These are phyloP conservation scores for Gandaritis pyraliata DNA, from an alignment of 2,888 invertebrate genomes.

Conservation along the genomic window DNA sequence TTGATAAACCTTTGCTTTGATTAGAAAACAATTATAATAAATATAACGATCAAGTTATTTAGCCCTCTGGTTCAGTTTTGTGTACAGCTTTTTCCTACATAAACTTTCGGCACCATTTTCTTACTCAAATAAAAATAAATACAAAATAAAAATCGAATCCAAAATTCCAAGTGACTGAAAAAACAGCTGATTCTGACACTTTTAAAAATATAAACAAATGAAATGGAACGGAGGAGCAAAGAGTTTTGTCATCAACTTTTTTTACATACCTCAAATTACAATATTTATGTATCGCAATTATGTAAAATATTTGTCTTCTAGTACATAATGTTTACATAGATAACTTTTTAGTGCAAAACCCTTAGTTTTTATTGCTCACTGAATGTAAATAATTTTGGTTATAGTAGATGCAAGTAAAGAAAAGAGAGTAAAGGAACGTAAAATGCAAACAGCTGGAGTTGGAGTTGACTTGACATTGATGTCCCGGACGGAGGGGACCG, in stretches of 20 bases:
- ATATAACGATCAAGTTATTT: conserved; percentile 1
- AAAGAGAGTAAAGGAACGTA: no score
- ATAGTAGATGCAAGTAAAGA: no score
- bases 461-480: no score
- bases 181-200: conserved; percentile 46
- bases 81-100: conserved; percentile 9
- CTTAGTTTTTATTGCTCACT: no score
- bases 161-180: conserved; percentile 40
- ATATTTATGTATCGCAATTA: no score
- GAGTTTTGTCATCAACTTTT: not conserved
- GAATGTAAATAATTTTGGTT: no score
- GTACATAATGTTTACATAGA: no score
- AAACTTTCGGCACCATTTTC: conserved; percentile 20
- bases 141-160: conserved; percentile 31
- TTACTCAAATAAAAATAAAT: conserved; percentile 28
- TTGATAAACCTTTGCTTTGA: conserved; percentile 4
- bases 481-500: no score
- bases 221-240: conserved; percentile 7
- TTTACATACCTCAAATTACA: no score
- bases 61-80: not conserved
- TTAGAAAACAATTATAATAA: not conserved
- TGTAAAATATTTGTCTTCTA: no score
- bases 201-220: conserved; percentile 23
- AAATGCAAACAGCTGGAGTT: no score
- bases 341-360: no score